Evolutionary conservation across 2,797 vertebrate species (phyloP).

Genomic region (Triplophysa bombifrons): DNA sequence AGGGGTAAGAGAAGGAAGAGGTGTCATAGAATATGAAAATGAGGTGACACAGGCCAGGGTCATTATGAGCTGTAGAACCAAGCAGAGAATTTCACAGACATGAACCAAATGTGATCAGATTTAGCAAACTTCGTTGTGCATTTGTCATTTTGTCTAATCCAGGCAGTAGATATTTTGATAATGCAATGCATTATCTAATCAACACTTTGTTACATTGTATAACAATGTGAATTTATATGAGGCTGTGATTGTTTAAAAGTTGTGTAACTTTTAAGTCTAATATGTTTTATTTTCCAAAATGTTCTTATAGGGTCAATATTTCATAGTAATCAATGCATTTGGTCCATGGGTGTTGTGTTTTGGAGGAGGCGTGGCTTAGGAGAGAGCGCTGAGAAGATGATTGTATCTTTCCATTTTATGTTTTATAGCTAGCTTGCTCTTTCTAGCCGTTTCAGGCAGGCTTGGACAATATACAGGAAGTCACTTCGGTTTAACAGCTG

Average conservation of each 20-base stretch:
- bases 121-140: not conserved
- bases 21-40: constrained; percentile 49
- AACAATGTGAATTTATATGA: not conserved
- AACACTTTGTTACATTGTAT: not conserved
- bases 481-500: constrained; percentile 35
- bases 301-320: not conserved
- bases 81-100: constrained; percentile 24
- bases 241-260: too few relatives aligned
- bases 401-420: too few relatives aligned
- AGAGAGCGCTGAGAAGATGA: too few relatives aligned
- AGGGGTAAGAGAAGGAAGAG: constrained; percentile 43
- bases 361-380: too few relatives aligned
- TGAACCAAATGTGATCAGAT: constrained; percentile 22
- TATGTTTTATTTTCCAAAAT: not conserved
- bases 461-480: constrained; percentile 26
- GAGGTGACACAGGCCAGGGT: constrained; percentile 14
- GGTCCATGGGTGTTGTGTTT: too few relatives aligned
- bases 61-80: constrained; percentile 42
- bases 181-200: constrained; percentile 8
- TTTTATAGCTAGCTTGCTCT: too few relatives aligned
- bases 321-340: too few relatives aligned
- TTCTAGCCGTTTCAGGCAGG: not conserved
- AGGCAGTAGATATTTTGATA: too few relatives aligned
- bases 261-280: not conserved
- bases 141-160: not conserved